Conservation (phyloP, 2,113 vertebrate genomes). For the Tichodroma muraria region DNA sequence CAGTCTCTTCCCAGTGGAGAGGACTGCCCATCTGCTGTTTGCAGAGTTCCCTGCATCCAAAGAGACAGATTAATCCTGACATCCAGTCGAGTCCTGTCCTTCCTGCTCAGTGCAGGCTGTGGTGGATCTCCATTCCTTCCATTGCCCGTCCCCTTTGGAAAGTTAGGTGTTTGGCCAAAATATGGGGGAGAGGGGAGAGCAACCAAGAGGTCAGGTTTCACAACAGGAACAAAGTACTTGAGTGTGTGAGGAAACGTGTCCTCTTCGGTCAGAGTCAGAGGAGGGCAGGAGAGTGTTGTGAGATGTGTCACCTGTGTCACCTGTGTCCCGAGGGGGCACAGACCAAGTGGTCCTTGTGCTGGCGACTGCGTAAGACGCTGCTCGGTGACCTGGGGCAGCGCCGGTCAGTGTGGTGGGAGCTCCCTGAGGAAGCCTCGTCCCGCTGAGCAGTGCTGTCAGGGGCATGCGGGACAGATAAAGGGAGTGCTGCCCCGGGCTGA, state of each 20-base stretch:
- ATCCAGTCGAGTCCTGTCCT: not conserved
- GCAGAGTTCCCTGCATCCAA: not conserved
- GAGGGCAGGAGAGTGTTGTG: not conserved
- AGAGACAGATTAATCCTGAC: not conserved
- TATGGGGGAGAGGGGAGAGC: not conserved
- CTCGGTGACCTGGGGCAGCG: not conserved
- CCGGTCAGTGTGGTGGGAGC: not conserved
- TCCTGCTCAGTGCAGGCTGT: not conserved
- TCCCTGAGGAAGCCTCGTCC: not conserved
- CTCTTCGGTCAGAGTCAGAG: not conserved
- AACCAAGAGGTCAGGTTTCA: not conserved
- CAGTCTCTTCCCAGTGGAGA: not conserved
- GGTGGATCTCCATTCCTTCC: not conserved
- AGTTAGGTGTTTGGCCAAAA: not conserved
- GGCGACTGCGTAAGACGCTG: fast-evolving
- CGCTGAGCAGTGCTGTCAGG: not conserved
- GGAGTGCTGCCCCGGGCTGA: not conserved
- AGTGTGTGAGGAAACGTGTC: not conserved
- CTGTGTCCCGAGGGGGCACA: not conserved
- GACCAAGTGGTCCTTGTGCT: not conserved
- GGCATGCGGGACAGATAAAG: not conserved
- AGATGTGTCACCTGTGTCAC: not conserved
- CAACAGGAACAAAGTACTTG: not conserved
- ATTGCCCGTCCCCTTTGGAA: not conserved
- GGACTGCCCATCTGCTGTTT: not conserved